A percentile compares a stretch with the other conserved stretches of the same genome.
These are phyloP conservation scores for Myodes glareolus DNA, from an alignment of 2,113 vertebrate species.

Conservation along the genomic window DNA sequence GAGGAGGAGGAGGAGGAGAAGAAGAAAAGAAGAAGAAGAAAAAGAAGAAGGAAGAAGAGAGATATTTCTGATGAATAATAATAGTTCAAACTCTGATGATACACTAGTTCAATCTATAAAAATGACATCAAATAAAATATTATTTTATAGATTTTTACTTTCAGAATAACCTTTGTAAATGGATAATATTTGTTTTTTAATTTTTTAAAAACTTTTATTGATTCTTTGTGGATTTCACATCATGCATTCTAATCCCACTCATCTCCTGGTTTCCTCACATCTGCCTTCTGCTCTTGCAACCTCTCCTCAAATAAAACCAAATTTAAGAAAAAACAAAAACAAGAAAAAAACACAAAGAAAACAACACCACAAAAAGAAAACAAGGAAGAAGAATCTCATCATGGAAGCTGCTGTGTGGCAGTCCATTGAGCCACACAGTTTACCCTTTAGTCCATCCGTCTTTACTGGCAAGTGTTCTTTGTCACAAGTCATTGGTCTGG, in stretches of 20 bases:
- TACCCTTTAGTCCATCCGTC: no score
- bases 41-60: no score
- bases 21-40: no score
- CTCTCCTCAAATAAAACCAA: not conserved
- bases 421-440: no score
- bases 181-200: slow-evolving; percentile 12
- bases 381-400: no score
- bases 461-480: no score
- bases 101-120: slow-evolving; percentile 33
- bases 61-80: not conserved
- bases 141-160: not conserved
- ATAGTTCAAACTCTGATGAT: not conserved
- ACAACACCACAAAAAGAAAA: not conserved
- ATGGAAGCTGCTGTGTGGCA: no score
- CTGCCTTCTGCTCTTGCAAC: not conserved
- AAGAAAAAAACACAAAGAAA: not conserved
- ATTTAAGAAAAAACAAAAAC: not conserved
- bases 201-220: not conserved
- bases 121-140: slow-evolving; percentile 37
- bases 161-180: slow-evolving; percentile 18
- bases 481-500: no score
- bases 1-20: no score
- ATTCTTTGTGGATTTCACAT: not conserved
- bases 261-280: not conserved
- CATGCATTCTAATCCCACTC: not conserved